These are phyloP conservation scores for Erebia ligea DNA, from an alignment of 2,888 invertebrate species.

Conservation along the genomic window DNA sequence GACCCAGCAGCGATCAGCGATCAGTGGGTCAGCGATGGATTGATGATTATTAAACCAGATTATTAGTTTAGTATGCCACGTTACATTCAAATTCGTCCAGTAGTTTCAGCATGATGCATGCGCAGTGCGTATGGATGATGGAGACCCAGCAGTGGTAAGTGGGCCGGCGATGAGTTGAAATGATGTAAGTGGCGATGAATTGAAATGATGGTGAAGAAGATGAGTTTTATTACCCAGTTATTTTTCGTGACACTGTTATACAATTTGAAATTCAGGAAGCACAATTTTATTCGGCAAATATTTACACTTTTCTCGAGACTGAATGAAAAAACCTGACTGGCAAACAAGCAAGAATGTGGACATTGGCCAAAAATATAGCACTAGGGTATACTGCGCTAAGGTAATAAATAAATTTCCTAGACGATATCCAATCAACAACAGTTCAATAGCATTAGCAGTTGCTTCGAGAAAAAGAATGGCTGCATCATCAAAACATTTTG, in stretches of 20 bases:
- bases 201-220: too few species aligned
- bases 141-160: too few species aligned
- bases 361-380: conserved; percentile 27
- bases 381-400: conserved; percentile 16
- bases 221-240: too few species aligned
- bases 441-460: conserved; percentile 39
- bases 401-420: conserved; percentile 27
- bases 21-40: too few species aligned
- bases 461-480: conserved; percentile 44
- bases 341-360: conserved; percentile 33
- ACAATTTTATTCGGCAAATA: neutral
- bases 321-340: conserved; percentile 20
- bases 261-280: neutral
- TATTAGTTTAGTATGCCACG: too few species aligned
- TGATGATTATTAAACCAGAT: too few species aligned
- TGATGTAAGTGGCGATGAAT: too few species aligned
- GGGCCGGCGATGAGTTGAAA: too few species aligned
- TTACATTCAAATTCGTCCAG: too few species aligned
- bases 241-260: neutral
- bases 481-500: conserved; percentile 38
- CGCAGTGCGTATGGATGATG: too few species aligned
- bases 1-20: too few species aligned
- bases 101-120: too few species aligned
- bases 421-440: conserved; percentile 29
- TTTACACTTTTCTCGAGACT: conserved; percentile 9